A percentile compares a stretch with the other conserved stretches of the same genome.
phyloP scores from a whole-genome alignment of 2,113 vertebrate genomes.

The Vulpes vulpes region DNA sequence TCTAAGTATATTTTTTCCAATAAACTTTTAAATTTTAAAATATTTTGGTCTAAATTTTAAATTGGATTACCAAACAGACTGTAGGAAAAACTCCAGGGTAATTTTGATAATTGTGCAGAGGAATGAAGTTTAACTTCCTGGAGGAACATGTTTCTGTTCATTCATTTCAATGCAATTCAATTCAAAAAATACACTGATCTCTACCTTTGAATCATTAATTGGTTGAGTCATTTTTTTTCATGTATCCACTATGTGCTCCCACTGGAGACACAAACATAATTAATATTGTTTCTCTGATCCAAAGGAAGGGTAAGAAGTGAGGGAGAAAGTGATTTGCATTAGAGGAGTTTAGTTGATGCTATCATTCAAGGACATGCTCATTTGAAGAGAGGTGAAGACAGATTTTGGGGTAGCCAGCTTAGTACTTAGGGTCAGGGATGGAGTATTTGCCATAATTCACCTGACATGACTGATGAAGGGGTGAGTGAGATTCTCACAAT shows the following conservation, averaged over 20 bases:
- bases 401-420: not conserved
- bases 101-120: not conserved
- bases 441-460: not conserved
- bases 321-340: not conserved
- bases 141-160: not conserved
- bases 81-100: not conserved
- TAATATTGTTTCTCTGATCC: not conserved
- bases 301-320: not conserved
- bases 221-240: not conserved
- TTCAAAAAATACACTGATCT: not conserved
- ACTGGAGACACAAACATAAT: not conserved
- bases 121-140: not conserved
- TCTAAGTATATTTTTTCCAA: not conserved
- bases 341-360: not conserved
- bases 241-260: not conserved
- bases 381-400: not conserved
- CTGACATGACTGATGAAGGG: not conserved
- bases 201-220: not conserved
- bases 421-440: too few relatives aligned
- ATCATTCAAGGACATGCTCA: not conserved
- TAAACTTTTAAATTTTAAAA: constrained; percentile 30
- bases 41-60: not conserved
- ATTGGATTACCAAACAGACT: not conserved
- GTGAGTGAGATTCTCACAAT: not conserved
- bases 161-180: not conserved